Percentiles rank a stretch among this genome's conserved stretches.
These are phyloP conservation scores for Ptilodon capucinus DNA, from an alignment of 2,888 invertebrate genomes.

Conservation along the genomic window DNA sequence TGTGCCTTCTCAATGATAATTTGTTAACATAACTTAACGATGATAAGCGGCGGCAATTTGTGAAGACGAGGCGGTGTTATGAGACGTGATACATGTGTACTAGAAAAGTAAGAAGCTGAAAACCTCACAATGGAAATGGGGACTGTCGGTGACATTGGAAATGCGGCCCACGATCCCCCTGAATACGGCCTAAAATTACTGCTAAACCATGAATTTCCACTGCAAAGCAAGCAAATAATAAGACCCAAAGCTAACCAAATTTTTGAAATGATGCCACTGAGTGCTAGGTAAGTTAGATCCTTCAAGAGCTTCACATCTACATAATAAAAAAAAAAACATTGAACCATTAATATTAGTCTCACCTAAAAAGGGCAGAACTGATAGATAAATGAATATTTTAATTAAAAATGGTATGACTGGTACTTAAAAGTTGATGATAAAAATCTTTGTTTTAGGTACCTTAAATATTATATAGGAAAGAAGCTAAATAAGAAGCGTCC, in stretches of 20 bases:
- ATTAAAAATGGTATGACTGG: too few species aligned
- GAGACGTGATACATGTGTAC: neutral
- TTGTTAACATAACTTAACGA: too few species aligned
- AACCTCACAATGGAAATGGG: slow-evolving; percentile 38
- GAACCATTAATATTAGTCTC: too few species aligned
- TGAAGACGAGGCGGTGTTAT: neutral
- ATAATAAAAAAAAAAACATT: too few species aligned
- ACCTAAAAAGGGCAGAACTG: too few species aligned
- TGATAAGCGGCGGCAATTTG: neutral
- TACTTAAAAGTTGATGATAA: neutral
- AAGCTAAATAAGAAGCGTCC: slow-evolving; percentile 85
- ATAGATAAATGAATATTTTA: too few species aligned
- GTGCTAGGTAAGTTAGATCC: slow-evolving; percentile 84
- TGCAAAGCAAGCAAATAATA: slow-evolving; percentile 86
- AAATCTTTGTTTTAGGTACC: slow-evolving; percentile 82
- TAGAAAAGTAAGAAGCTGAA: slow-evolving; percentile 12
- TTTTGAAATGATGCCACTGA: slow-evolving; percentile 86
- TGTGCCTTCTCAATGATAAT: too few species aligned
- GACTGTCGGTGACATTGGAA: slow-evolving; percentile 32
- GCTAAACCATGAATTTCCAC: slow-evolving; percentile 88
- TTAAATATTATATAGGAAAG: slow-evolving; percentile 86
- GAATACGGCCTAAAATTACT: slow-evolving; percentile 88
- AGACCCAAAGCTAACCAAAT: slow-evolving; percentile 87
- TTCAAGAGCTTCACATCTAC: too few species aligned
- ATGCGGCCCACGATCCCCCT: slow-evolving; percentile 71